These are phyloP conservation scores for Typhlomys cinereus DNA, from an alignment of 2,113 vertebrate species.

Conservation along the genomic window DNA sequence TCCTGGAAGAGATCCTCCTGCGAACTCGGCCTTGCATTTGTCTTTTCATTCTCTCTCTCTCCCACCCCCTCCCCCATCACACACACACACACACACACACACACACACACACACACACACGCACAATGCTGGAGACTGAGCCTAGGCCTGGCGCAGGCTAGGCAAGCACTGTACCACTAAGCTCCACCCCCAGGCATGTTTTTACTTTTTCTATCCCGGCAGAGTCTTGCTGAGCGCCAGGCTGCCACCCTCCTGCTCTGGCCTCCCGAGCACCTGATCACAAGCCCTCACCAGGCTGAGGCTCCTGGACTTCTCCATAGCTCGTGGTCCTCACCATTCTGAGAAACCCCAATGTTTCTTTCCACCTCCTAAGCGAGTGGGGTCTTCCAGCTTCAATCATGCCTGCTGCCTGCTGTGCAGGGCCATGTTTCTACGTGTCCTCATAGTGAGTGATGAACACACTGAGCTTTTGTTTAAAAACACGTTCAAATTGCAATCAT, in stretches of 20 bases:
- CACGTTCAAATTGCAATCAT: neutral
- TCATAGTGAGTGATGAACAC: rapidly evolving
- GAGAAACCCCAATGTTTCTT: neutral
- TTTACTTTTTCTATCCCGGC: neutral
- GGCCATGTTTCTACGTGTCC: neutral
- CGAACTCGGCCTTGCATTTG: neutral
- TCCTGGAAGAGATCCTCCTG: neutral
- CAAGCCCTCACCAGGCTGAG: neutral
- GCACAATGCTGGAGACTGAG: neutral
- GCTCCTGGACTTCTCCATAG: rapidly evolving
- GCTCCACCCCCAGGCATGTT: neutral
- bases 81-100: too few relatives aligned
- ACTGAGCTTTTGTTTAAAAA: neutral
- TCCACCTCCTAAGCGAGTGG: neutral
- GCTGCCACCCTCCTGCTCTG: neutral
- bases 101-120: too few relatives aligned
- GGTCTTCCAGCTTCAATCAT: neutral
- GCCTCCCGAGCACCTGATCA: neutral
- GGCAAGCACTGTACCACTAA: neutral
- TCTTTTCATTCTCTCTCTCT: too few relatives aligned
- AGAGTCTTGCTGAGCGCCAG: neutral
- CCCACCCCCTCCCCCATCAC: too few relatives aligned
- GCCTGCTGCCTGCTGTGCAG: neutral
- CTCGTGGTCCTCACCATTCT: rapidly evolving
- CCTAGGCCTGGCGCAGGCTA: neutral